These are phyloP conservation scores for Scrobipalpa atriplicella DNA, from an alignment of 2,888 invertebrate genomes.

Conservation along the genomic window DNA sequence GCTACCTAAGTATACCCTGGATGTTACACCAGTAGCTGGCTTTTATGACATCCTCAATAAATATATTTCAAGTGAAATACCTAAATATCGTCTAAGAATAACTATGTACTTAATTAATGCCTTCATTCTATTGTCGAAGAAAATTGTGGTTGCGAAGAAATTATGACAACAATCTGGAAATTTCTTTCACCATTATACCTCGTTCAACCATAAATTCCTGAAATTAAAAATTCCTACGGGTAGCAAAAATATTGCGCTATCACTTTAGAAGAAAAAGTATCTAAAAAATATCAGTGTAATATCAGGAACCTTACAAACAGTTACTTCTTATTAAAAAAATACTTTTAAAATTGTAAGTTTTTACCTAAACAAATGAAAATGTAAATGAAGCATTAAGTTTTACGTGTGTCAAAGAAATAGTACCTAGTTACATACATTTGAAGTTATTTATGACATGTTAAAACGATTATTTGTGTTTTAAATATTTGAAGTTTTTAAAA, in stretches of 20 bases:
- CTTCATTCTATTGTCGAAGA: conserved; percentile 1
- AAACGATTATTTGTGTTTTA: too few relatives aligned
- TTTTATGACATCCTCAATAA: too few relatives aligned
- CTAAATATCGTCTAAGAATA: conserved; percentile 8
- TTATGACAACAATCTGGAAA: conserved; percentile 21
- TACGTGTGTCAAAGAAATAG: too few relatives aligned
- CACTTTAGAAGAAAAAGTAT: neutral
- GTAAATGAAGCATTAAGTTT: too few relatives aligned
- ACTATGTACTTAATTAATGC: conserved; percentile 10
- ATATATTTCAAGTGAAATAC: neutral
- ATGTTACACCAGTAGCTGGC: too few relatives aligned
- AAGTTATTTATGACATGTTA: too few relatives aligned
- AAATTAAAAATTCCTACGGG: conserved; percentile 23
- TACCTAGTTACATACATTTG: too few relatives aligned
- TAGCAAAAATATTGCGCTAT: conserved; percentile 14
- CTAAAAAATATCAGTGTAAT: neutral
- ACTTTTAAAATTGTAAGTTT: too few relatives aligned
- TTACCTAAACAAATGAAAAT: too few relatives aligned
- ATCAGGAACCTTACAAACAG: neutral
- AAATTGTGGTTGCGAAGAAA: conserved; percentile 26
- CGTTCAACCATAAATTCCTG: conserved; percentile 18
- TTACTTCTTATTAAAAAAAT: too few relatives aligned
- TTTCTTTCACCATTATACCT: conserved; percentile 6
- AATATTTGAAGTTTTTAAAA: too few relatives aligned
- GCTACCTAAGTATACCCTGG: too few relatives aligned